Conservation (phyloP, 2,113 vertebrate species). For the Otocyon megalotis region DNA sequence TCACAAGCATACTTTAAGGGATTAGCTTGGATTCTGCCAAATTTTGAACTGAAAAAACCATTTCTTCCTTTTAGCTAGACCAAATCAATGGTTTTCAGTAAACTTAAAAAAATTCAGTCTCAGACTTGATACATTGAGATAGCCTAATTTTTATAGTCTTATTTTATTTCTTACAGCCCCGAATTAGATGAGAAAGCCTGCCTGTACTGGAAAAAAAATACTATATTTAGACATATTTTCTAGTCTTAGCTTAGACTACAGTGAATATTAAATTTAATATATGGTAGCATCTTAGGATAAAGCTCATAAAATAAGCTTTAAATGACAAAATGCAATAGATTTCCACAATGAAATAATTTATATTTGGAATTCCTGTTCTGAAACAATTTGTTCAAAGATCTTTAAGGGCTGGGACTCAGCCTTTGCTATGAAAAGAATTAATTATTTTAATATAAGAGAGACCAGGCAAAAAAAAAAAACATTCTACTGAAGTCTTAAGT, state of each 20-base stretch:
- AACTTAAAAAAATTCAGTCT: constrained; percentile 26
- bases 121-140: not conserved
- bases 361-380: constrained; percentile 54
- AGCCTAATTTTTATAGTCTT: not conserved
- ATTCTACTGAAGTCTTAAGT: not conserved
- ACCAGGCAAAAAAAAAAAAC: not conserved
- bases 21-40: constrained; percentile 64
- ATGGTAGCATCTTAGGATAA: constrained; percentile 29
- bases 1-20: constrained; percentile 56
- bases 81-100: constrained; percentile 64
- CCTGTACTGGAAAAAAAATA: constrained; percentile 5
- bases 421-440: constrained; percentile 56
- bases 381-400: constrained; percentile 65
- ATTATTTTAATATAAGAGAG: constrained; percentile 68
- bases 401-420: constrained; percentile 43
- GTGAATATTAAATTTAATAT: constrained; percentile 41
- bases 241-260: constrained; percentile 49
- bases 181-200: constrained; percentile 50
- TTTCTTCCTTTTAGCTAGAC: constrained; percentile 37
- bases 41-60: constrained; percentile 60
- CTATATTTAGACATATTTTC: constrained; percentile 50
- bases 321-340: constrained; percentile 52
- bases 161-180: constrained; percentile 44
- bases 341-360: constrained; percentile 67
- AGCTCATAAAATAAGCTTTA: constrained; percentile 50